Evolutionary conservation across 1,140 invertebrate genomes (phyloP).

Genomic region (Macrotrachela quadricornifera): DNA sequence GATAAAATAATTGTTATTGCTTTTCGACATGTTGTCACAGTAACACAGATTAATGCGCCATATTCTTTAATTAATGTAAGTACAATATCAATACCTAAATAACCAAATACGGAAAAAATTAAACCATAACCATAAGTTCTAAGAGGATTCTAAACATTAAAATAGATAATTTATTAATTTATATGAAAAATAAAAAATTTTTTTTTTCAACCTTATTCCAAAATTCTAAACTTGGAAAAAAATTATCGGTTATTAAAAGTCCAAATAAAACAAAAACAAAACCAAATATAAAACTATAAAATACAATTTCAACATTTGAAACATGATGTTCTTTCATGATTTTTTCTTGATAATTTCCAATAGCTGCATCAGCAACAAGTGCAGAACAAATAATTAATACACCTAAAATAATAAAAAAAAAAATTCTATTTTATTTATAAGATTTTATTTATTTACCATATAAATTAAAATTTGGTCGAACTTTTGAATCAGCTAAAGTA

Average conservation of each 20-base stretch:
- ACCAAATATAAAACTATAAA: constrained; percentile 6
- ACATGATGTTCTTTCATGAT: constrained; percentile 40
- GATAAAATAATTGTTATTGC: constrained; percentile 73
- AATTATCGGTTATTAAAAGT: no score
- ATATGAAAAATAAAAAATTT: neutral
- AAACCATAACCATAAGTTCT: constrained; percentile 43
- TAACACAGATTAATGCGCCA: constrained; percentile 72
- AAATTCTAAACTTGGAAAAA: no score
- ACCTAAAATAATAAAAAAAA: neutral
- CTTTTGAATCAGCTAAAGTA: constrained; percentile 65
- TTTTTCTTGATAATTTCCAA: constrained; percentile 88
- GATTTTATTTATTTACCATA: constrained; percentile 18
- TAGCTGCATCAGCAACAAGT: constrained; percentile 68
- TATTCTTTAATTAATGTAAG: constrained; percentile 59
- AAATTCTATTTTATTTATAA: neutral
- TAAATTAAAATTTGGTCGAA: constrained; percentile 64
- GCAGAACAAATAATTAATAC: constrained; percentile 3
- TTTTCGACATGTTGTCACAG: constrained; percentile 49
- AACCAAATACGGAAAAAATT: constrained; percentile 65
- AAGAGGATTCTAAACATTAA: neutral
- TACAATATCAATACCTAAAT: constrained; percentile 72
- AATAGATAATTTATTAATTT: neutral
- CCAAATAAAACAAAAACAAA: constrained; percentile 3
- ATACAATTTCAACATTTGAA: constrained; percentile 4
- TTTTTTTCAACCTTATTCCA: neutral